Evolutionary conservation across 2,113 vertebrate genomes (phyloP), one percentile per base, ranked within the genome.

Genomic region (Papio anubis): DNA sequence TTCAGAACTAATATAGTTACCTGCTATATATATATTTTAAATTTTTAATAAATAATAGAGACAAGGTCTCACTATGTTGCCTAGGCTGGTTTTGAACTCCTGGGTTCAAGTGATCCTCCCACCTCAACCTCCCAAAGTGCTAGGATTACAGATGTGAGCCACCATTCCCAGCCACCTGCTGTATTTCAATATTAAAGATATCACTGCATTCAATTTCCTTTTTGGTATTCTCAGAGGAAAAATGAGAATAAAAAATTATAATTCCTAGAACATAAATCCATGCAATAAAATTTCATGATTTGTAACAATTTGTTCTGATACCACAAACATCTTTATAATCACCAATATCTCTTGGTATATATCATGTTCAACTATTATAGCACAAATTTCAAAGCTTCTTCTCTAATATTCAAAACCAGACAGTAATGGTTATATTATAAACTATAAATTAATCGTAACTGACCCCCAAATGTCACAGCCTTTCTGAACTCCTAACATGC

Each of bases 151-250:
- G 61, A 27, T 64, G 61, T 32, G 27, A 64, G 61, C 61, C 61
- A 32, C 27, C 61, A 14, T 64, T 30, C 61, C 27, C 2, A 2
- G 27, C 61, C 61, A 64, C 61, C 27, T 64, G 64, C 13, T 50
- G 50, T 48, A 87, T 92, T 61, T 93, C 75, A 93, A 61, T 81
- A 85, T 6, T 66, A 91, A 95, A 90, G n/a, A 94, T 45, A 85
- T 18, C 35, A 94, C 40, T 89, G 43, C 8, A 87, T 82, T 93
- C 93, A 94, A 95, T 96, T 94, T 97, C 66, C 88, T 94, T 96
- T 97, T 80, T 94, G 72, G 94, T 20, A 90, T 48, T 81, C 73
- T 95, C 52, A 61, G 43, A 95, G 38, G 25, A 90, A 91, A 96
- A 90, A 95, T 76, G 43, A 95, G 91, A 90, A 90, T 5, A 79